phyloP scores from a whole-genome alignment of 2,888 invertebrate species.

The Norana najaformis region DNA sequence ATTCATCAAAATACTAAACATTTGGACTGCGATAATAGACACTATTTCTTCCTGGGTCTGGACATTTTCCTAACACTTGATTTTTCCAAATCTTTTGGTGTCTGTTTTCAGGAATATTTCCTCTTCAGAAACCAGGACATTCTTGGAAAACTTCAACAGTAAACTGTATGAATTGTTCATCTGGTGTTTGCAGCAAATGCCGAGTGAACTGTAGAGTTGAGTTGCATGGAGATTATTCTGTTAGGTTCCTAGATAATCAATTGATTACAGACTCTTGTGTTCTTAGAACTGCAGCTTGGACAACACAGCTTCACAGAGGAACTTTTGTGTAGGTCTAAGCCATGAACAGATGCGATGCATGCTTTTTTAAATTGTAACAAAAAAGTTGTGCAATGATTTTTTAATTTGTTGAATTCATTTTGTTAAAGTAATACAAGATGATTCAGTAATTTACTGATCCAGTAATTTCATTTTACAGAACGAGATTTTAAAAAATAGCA shows the following conservation, averaged over 20 bases:
- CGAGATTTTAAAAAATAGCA: no score
- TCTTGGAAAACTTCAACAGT: slow-evolving; percentile 75
- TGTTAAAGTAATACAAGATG: neutral
- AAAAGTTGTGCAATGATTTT: neutral
- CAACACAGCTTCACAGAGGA: neutral
- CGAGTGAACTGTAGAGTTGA: neutral
- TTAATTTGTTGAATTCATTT: neutral
- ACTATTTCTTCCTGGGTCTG: no score
- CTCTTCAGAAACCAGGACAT: slow-evolving; percentile 94
- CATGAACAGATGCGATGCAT: neutral
- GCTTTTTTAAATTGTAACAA: neutral
- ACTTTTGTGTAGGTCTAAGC: neutral
- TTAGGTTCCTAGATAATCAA: neutral
- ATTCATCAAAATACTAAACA: no score
- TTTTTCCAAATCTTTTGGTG: neutral
- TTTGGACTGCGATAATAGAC: no score
- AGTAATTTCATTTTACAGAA: neutral
- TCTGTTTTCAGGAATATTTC: slow-evolving; percentile 74
- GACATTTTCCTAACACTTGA: neutral
- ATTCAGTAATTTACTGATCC: neutral
- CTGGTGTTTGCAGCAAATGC: neutral
- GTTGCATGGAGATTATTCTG: neutral
- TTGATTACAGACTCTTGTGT: neutral
- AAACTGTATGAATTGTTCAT: neutral
- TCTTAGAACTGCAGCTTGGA: neutral